Percentiles rank a stretch among this genome's conserved stretches.
These are phyloP conservation scores for Saturnia japonica DNA, from an alignment of 2,888 invertebrate genomes.

Conservation along the genomic window DNA sequence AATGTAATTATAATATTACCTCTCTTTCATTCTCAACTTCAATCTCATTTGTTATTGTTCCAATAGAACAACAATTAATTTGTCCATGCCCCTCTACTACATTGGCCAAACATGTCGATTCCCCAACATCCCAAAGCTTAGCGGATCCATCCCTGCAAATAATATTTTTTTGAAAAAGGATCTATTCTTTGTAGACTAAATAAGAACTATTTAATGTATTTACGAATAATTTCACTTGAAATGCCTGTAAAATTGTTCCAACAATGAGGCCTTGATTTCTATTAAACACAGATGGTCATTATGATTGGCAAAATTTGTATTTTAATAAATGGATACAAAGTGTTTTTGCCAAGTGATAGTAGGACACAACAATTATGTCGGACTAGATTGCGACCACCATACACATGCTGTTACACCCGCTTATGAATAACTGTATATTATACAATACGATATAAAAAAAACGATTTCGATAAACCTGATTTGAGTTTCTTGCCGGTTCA, in stretches of 20 bases:
- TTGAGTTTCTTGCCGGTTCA: no score
- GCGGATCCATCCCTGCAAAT: slow-evolving; percentile 84
- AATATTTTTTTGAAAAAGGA: background rate
- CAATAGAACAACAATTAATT: slow-evolving; percentile 83
- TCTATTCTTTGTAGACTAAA: background rate
- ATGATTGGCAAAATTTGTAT: background rate
- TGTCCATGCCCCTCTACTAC: slow-evolving; percentile 75
- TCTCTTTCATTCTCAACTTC: slow-evolving; percentile 68
- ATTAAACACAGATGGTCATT: background rate
- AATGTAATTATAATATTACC: slow-evolving; percentile 39
- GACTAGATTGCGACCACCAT: background rate
- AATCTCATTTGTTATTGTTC: slow-evolving; percentile 53
- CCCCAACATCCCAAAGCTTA: slow-evolving; percentile 86
- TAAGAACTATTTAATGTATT: background rate
- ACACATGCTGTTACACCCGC: background rate
- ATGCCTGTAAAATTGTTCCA: no score
- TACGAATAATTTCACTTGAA: no score
- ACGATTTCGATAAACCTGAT: no score
- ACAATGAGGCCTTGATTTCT: background rate
- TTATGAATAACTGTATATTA: no score
- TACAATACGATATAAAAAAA: no score
- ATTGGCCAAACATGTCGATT: slow-evolving; percentile 80
- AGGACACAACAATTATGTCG: no score
- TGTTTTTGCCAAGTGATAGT: no score
- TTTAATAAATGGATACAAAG: background rate